Conservation (phyloP, 1,140 invertebrate genomes). For the Globodera rostochiensis region DNA sequence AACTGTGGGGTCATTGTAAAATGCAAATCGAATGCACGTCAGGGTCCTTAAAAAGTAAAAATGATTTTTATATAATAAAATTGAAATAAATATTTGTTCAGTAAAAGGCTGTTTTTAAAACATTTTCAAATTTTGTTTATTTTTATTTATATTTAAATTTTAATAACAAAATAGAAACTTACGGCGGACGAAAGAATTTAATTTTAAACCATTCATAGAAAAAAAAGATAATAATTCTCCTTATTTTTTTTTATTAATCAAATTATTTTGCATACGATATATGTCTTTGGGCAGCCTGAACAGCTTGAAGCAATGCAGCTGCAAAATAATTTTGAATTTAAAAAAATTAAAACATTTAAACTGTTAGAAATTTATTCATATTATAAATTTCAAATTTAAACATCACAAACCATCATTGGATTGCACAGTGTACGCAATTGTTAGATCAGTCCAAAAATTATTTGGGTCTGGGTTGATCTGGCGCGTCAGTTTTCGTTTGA, state of each 20-base stretch:
- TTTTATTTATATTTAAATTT: constrained; percentile 47
- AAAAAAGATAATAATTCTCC: neutral
- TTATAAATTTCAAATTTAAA: too few relatives aligned
- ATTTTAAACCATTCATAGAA: too few relatives aligned
- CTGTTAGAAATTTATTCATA: too few relatives aligned
- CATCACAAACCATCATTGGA: too few relatives aligned
- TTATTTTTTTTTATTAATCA: too few relatives aligned
- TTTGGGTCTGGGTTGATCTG: constrained; percentile 52
- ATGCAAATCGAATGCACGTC: constrained; percentile 57
- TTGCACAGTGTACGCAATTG: constrained; percentile 50
- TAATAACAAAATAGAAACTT: too few relatives aligned
- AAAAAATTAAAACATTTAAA: too few relatives aligned
- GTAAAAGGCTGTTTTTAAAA: too few relatives aligned
- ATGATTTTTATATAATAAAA: neutral
- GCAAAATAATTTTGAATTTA: constrained; percentile 5
- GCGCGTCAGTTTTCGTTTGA: constrained; percentile 33
- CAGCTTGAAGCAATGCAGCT: neutral
- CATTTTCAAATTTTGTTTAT: constrained; percentile 3
- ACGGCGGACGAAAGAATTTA: too few relatives aligned
- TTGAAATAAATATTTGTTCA: constrained; percentile 44
- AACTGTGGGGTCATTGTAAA: constrained; percentile 41
- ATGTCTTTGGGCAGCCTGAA: neutral
- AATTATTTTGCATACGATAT: neutral
- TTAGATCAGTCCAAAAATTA: constrained; percentile 51
- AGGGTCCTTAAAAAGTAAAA: constrained; percentile 9